Conservation (phyloP, 2,113 vertebrate genomes). For the Rhea pennata region DNA sequence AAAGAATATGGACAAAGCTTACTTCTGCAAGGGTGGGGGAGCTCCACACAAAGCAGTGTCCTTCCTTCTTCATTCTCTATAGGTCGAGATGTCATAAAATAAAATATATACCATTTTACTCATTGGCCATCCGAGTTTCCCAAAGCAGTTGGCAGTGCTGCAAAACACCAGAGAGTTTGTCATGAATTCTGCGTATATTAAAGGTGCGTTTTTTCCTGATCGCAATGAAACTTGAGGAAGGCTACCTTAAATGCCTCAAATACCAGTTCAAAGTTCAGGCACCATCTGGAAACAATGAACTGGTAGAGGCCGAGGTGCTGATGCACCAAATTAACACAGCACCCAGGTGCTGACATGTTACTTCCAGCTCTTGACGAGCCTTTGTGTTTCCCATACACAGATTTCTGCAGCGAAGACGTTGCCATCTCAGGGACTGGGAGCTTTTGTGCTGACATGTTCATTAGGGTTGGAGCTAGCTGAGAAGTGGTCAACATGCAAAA, state of each 20-base stretch:
- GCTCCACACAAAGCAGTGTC: neutral
- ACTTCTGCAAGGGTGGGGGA: neutral
- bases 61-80: accelerated
- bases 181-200: neutral
- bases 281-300: constrained; percentile 69
- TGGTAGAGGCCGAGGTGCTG: constrained; percentile 43
- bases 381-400: neutral
- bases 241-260: constrained; percentile 22
- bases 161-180: neutral
- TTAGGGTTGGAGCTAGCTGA: neutral
- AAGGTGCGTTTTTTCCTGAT: neutral
- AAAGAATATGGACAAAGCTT: accelerated
- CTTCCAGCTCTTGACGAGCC: constrained; percentile 39
- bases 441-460: accelerated
- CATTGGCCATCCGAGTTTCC: neutral
- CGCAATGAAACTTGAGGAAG: neutral
- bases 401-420: neutral
- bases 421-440: neutral
- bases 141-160: neutral
- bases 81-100: neutral
- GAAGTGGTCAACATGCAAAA: neutral
- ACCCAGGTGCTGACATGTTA: constrained; percentile 61
- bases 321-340: constrained; percentile 46
- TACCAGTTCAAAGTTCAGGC: neutral
- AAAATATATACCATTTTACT: neutral